Evolutionary conservation across 92 coral and sea anemone species (phyloP), one percentile per base, ranked within the genome.

Genomic region (Blastomussa wellsi): DNA sequence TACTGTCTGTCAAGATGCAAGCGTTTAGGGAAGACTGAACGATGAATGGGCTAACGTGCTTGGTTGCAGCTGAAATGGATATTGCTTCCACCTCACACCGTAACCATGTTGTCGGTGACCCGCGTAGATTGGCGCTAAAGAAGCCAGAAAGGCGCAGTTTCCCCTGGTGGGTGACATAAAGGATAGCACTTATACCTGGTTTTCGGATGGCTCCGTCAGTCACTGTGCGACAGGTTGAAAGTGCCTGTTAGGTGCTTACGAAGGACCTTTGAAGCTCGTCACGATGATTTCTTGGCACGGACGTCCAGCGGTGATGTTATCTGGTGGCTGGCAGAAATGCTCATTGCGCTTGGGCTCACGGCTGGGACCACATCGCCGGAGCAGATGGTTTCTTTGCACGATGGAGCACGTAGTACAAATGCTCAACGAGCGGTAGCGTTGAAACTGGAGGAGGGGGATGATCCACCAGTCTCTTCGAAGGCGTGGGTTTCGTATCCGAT

Each of bases 71-170:
- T 5, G 87, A 84, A 39, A 86, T 80, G 74, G 83, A 19, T 24
- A 90, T 47, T 7, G 90, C 87, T 76, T 90, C 89, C 7, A 89
- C 75, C 48, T 72, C 81, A 42, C 82, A 84, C 0, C 86, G 89
- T 20, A 86, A 47, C 90, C 90, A 81, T 5, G 87, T 37, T 24
- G 66, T 22, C 74, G 80, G 82, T 39, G 33, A 76, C 7, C 82
- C 74, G 14, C 92, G 82, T 44, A 84, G 76, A 26, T 88, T 88
- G 3, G 89, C 85, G 70, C 89, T 76, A 53, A 88, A 88, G 82
- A 86, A 84, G 15, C 86, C 86, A 76, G 71, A 49, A 11, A 49
- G 17, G 38, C 11, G 62, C 24, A 48, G 83, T 8, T 80, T 79
- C 7, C 62, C 77, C 24, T 17, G 73, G 20, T 42, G 72, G 20